Conservation (phyloP, 2,113 vertebrate genomes). For the Tetrax tetrax region DNA sequence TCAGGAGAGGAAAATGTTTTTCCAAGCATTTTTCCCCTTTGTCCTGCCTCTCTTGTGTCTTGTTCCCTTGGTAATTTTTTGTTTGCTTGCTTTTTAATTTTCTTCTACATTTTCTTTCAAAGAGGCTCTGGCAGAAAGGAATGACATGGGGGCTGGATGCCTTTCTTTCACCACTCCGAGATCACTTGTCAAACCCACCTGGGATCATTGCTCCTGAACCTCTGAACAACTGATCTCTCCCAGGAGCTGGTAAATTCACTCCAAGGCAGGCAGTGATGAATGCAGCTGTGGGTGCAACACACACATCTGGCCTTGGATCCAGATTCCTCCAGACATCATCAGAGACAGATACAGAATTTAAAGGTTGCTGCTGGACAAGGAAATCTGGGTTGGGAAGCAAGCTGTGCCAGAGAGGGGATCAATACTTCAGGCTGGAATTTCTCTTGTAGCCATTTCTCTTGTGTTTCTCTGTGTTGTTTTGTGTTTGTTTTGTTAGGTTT, state of each 20-base stretch:
- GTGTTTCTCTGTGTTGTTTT: neutral
- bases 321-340: neutral
- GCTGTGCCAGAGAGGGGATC: neutral
- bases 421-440: neutral
- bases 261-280: too few relatives aligned
- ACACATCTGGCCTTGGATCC: neutral
- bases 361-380: neutral
- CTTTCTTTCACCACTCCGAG: neutral
- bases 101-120: constrained; percentile 8
- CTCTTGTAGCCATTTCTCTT: neutral
- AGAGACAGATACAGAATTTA: neutral
- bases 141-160: neutral
- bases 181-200: neutral
- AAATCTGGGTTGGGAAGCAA: neutral
- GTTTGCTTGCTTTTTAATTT: constrained; percentile 42
- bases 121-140: neutral
- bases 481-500: neutral
- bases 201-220: neutral
- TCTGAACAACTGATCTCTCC: neutral
- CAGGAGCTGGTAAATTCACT: neutral
- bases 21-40: constrained; percentile 34
- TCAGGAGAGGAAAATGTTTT: constrained; percentile 54
- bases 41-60: neutral
- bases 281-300: neutral
- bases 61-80: constrained; percentile 59